Percentiles rank a stretch among this genome's conserved stretches.
phyloP scores from a whole-genome alignment of 2,797 vertebrate species.

The Poliocrania exsul region DNA sequence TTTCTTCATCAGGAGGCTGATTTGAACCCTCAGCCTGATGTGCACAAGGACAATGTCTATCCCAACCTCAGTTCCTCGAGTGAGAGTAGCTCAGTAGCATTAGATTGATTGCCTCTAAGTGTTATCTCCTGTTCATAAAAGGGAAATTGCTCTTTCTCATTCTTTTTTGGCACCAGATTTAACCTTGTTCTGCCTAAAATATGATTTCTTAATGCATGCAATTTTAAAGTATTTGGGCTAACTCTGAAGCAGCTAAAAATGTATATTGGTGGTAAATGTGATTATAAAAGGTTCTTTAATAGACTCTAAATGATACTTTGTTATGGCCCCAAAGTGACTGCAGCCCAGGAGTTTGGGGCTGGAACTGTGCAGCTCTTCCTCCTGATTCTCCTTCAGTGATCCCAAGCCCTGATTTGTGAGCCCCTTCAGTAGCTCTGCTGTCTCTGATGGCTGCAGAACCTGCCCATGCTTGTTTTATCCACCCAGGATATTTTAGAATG shows the following conservation, averaged over 20 bases:
- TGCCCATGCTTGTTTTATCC: fast-evolving
- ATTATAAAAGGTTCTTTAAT: conserved; percentile 64
- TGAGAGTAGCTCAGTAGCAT: not conserved
- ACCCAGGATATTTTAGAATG: not conserved
- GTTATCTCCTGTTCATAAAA: conserved; percentile 55
- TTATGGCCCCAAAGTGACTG: not conserved
- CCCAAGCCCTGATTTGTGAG: not conserved
- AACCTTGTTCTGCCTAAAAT: conserved; percentile 62
- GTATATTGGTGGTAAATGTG: conserved; percentile 55
- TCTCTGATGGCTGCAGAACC: not conserved
- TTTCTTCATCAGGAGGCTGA: not conserved
- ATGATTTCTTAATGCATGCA: conserved; percentile 65
- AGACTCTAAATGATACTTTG: conserved; percentile 31
- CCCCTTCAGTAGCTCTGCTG: not conserved
- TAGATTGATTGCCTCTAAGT: conserved; percentile 49
- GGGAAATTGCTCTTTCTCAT: conserved; percentile 56
- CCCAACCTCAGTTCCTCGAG: not conserved
- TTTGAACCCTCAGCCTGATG: not conserved
- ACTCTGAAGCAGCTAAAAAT: conserved; percentile 13
- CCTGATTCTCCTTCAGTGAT: not conserved
- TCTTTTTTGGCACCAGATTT: conserved; percentile 56
- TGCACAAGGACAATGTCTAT: not conserved
- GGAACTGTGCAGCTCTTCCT: not conserved
- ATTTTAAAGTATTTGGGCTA: conserved; percentile 36
- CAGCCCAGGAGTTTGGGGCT: not conserved